Conservation (phyloP, 1,140 invertebrate genomes). For the Sitobion miscanthi region DNA sequence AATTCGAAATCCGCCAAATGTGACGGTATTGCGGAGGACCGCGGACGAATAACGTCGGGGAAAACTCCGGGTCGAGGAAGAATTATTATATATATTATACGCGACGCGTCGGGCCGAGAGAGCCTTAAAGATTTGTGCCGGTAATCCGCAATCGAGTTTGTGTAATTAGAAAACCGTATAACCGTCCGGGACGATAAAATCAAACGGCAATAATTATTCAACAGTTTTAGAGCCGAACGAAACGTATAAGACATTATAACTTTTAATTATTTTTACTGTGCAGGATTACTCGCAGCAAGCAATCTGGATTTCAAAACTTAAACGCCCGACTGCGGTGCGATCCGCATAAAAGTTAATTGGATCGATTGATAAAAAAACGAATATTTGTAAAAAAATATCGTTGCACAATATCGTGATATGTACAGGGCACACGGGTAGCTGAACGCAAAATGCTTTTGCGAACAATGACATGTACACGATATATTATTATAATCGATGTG, state of each 20-base stretch:
- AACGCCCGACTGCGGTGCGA: not conserved
- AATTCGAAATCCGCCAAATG: not conserved
- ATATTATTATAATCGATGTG: too few relatives aligned
- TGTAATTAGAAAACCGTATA: slow-evolving; percentile 19
- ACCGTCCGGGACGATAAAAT: not conserved
- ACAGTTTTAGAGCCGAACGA: not conserved
- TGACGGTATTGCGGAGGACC: too few relatives aligned
- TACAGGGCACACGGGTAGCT: too few relatives aligned
- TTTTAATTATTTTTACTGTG: not conserved
- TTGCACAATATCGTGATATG: too few relatives aligned
- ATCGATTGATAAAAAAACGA: not conserved
- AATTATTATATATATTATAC: not conserved
- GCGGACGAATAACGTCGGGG: too few relatives aligned
- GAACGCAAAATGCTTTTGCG: too few relatives aligned
- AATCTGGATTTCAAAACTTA: not conserved
- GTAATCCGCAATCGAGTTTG: not conserved
- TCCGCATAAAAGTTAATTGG: not conserved
- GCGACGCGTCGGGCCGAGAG: too few relatives aligned
- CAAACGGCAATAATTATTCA: not conserved
- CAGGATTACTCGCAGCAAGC: not conserved
- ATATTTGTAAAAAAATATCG: not conserved
- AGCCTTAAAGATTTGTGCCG: not conserved
- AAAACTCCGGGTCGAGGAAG: not conserved
- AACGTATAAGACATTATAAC: not conserved
- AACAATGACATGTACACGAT: too few relatives aligned